Percentiles rank a stretch among this genome's conserved stretches.
Evolutionary conservation across 2,797 vertebrate species (phyloP).

Genomic region (Amniataba percoides): DNA sequence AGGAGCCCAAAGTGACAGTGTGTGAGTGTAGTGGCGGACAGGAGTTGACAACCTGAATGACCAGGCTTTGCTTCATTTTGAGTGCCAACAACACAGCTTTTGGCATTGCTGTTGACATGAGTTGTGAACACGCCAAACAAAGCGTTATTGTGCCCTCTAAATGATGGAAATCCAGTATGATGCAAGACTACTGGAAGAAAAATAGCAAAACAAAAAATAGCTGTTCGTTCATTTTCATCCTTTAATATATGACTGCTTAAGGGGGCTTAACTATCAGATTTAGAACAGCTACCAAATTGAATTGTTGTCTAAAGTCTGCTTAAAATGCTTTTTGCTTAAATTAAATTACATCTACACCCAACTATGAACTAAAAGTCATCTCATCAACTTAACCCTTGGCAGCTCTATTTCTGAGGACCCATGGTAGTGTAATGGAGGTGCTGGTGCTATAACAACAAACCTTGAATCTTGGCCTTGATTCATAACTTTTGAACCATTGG

Average conservation of each 20-base stretch:
- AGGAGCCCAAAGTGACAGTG: background rate
- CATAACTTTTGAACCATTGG: no score
- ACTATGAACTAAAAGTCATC: no score
- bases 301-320: background rate
- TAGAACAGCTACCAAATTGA: background rate
- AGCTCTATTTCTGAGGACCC: no score
- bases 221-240: background rate
- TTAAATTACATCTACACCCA: background rate
- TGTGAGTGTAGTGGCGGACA: no score
- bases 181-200: no score
- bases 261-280: background rate
- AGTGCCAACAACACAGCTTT: background rate
- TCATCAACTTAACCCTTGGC: no score
- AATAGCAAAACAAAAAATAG: no score
- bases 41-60: background rate
- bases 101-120: background rate
- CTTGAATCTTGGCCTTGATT: no score
- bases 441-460: no score
- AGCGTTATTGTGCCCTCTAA: background rate
- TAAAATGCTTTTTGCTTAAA: background rate
- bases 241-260: background rate
- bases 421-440: no score
- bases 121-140: background rate
- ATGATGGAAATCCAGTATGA: background rate
- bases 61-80: background rate